phyloP scores from a whole-genome alignment of 2,888 invertebrate species.

The Cylloceria caligata region DNA sequence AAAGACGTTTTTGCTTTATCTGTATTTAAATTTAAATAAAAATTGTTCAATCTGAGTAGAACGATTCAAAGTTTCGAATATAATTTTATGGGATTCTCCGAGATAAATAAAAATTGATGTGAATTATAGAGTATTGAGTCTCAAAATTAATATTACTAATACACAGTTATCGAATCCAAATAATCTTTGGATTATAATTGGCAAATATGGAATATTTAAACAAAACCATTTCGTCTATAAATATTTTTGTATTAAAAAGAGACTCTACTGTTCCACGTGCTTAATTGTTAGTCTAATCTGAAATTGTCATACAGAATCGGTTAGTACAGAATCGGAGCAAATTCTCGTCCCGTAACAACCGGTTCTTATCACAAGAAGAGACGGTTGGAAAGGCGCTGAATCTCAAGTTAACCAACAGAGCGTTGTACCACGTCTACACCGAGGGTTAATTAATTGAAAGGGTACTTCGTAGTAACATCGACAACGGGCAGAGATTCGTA shows the following conservation, averaged over 20 bases:
- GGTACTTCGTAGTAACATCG: slow-evolving; percentile 78
- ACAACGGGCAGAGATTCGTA: slow-evolving; percentile 55
- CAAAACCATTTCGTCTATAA: neutral
- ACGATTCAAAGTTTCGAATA: too few relatives aligned
- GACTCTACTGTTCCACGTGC: neutral
- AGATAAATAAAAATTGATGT: too few relatives aligned
- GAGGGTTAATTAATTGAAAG: slow-evolving; percentile 82
- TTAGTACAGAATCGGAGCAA: neutral
- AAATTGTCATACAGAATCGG: neutral
- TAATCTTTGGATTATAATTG: too few relatives aligned
- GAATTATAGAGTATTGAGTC: too few relatives aligned
- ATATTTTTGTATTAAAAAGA: neutral
- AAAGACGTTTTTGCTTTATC: too few relatives aligned
- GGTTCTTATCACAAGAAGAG: slow-evolving; percentile 42
- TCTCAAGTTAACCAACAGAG: slow-evolving; percentile 80
- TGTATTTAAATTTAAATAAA: too few relatives aligned
- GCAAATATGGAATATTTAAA: too few relatives aligned
- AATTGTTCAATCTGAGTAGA: too few relatives aligned
- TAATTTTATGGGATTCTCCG: too few relatives aligned
- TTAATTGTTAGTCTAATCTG: neutral
- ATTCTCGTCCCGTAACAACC: slow-evolving; percentile 41
- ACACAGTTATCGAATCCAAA: too few relatives aligned
- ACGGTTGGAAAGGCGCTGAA: slow-evolving; percentile 76
- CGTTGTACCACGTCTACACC: slow-evolving; percentile 23
- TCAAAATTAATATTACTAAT: too few relatives aligned